Base-by-base conservation (phyloP, 2,888 invertebrate species). In the Mylabris sibirica region DNA sequence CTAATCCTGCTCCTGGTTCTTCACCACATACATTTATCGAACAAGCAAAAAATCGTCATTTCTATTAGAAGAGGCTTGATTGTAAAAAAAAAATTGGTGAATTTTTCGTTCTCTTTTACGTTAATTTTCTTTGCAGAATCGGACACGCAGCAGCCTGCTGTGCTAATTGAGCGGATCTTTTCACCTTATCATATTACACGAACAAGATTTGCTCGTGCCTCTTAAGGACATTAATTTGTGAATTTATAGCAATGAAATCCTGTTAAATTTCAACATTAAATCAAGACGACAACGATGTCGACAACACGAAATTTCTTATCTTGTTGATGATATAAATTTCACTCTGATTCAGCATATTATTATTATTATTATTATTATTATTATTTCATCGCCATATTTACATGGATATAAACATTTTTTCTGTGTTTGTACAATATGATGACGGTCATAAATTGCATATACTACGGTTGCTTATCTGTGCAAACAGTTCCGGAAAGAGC, bases 401-500 rank as follows among this genome's bases (percentile, higher is more conserved):
- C n/a, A 17, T 2, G n/a, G 17, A n/a, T 44, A 11, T 2, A 8
- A n/a, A 12, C 8, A 12, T 38, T 38, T 49, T 49, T 20, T 49
- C 3, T 49, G 11, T 49, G 41, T 44, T 6, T 8, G n/a, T 44
- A 44, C n/a, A 17, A 11, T 17, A 44, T n/a, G 12, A 38, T 38
- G 38, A 12, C 11, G 44, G 44, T 1, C n/a, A 44, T 44, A 57
- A 24, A 57, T 57, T 24, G 57, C 57, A 57, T 24, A 57, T 14
- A 20, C 1, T 44, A 17, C 2, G n/a, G n/a, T 5, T 65, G 75
- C 77, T 78, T 78, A 78, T 79, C 78, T 76, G 70, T 72, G 64
- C 74, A 74, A 77, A 76, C 77, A 74, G 76, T 77, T 78, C 75
- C 77, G 76, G 77, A 77, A 74, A 78, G 77, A 76, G 78, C 77